Conservation (phyloP, 2,113 vertebrate genomes). For the Chaetorhynchus papuensis region DNA sequence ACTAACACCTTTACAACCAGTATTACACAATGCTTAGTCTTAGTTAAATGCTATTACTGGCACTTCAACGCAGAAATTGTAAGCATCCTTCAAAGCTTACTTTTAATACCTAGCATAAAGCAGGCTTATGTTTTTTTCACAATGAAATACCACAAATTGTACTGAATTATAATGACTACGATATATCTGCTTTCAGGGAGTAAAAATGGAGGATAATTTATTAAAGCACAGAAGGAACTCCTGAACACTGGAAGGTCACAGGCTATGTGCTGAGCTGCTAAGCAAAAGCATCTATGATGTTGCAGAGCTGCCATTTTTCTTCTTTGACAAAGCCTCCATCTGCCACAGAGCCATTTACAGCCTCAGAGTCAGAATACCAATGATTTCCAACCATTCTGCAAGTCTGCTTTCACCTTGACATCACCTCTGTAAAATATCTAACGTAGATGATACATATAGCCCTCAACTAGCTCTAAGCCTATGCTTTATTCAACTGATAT, state of each 20-base stretch:
- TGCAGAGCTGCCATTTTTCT: conserved; percentile 92
- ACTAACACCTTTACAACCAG: neutral
- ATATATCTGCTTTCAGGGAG: conserved; percentile 71
- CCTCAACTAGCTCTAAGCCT: conserved; percentile 46
- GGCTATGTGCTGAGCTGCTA: conserved; percentile 73
- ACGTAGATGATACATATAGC: conserved; percentile 75
- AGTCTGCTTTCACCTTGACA: conserved; percentile 88
- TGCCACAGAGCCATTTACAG: conserved; percentile 92
- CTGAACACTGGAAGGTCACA: conserved; percentile 83
- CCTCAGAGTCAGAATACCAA: conserved; percentile 93
- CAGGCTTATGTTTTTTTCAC: conserved; percentile 44
- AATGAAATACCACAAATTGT: conserved; percentile 61
- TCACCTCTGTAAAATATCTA: conserved; percentile 80
- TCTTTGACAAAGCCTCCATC: conserved; percentile 96
- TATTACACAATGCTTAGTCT: neutral
- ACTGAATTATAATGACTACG: conserved; percentile 70
- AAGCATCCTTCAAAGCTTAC: conserved; percentile 38
- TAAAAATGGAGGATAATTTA: conserved; percentile 78
- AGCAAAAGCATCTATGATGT: conserved; percentile 76
- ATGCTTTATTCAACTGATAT: conserved; percentile 56
- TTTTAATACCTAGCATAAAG: conserved; percentile 44
- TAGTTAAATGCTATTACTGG: conserved; percentile 9
- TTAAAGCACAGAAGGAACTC: conserved; percentile 73
- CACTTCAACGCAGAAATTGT: neutral
- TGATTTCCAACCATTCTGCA: conserved; percentile 88